phyloP scores from a whole-genome alignment of 2,888 invertebrate species.

The Drosophila macrothrix region DNA sequence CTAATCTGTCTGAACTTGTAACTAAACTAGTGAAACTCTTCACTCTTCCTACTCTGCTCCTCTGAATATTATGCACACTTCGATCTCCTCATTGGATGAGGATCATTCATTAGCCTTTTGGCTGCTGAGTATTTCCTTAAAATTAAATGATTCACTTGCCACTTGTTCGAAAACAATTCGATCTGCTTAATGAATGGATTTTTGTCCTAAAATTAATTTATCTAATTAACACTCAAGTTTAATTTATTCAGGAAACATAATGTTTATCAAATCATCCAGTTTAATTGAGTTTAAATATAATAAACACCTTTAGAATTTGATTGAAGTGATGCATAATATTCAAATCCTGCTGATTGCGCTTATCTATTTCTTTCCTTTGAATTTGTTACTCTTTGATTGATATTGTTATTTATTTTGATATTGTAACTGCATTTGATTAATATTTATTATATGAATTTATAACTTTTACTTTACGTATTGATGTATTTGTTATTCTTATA shows the following conservation, averaged over 20 bases:
- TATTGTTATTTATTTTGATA: constrained; percentile 16
- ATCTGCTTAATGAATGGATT: too few species aligned
- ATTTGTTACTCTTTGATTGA: constrained; percentile 5
- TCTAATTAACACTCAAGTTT: background rate
- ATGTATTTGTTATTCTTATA: background rate
- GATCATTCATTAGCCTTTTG: background rate
- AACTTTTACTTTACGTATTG: constrained; percentile 3
- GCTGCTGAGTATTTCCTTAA: background rate
- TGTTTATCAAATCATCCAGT: background rate
- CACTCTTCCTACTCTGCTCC: background rate
- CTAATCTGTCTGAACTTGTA: constrained; percentile 73
- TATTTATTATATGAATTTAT: background rate
- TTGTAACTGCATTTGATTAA: constrained; percentile 30
- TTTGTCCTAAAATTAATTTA: background rate
- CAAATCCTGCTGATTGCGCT: constrained; percentile 9
- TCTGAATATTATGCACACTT: constrained; percentile 22
- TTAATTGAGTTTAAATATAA: background rate
- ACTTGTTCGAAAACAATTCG: too few species aligned
- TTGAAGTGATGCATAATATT: constrained; percentile 15
- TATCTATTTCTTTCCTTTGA: background rate
- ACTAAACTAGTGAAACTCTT: constrained; percentile 55
- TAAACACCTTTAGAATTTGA: background rate
- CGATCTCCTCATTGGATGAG: background rate
- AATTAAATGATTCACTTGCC: background rate
- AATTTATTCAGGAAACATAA: background rate